Base-by-base conservation (phyloP, 2,113 vertebrate genomes). In the Antigone vipio region DNA sequence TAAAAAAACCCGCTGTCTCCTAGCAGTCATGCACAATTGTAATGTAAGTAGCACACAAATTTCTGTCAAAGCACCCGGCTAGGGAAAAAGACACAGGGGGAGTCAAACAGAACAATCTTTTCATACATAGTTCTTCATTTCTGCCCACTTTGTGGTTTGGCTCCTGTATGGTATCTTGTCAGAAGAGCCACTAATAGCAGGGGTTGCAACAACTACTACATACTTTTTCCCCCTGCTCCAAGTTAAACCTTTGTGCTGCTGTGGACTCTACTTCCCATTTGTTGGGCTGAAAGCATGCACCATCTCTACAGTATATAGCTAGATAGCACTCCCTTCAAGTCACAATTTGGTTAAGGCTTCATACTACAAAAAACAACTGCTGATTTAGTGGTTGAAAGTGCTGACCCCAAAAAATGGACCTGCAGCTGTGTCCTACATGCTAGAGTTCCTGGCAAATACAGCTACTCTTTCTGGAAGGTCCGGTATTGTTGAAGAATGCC, bases 31-130 rank as follows among this genome's bases (percentile, higher is more conserved):
- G 24, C 6, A 2, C 30, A 60, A 63, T 5, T 71, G 26, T 62
- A 94, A 95, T 8, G 14, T 40, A 93, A 93, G 60, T 8, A 97
- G 68, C 86, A 88, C 87, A 88, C 53, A 90, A 83, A 95, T 75
- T 82, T 64, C 69, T 94, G 42, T 74, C 50, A 21, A 24, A 79
- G 44, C 29, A 88, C 73, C 35, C 85, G 75, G 40, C 44, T 42
- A 63, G 44, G 49, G 53, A 79, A 94, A 94, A 71, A 88, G 35
- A 83, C 34, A 79, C 15, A 14, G 8, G 4, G 22, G 4, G 30
- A 69, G 49, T 63, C 44, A 94, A 97, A 72, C 2, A 74, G 86
- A 94, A 73, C 59, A 62, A 77, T 49, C 78, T 75, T 92, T 64
- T 40, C 34, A 59, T 67, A 62, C 3, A 17, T 3, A 38, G n/a